These are phyloP conservation scores for Gari tellinella DNA, from an alignment of 2,888 invertebrate species.

Conservation along the genomic window DNA sequence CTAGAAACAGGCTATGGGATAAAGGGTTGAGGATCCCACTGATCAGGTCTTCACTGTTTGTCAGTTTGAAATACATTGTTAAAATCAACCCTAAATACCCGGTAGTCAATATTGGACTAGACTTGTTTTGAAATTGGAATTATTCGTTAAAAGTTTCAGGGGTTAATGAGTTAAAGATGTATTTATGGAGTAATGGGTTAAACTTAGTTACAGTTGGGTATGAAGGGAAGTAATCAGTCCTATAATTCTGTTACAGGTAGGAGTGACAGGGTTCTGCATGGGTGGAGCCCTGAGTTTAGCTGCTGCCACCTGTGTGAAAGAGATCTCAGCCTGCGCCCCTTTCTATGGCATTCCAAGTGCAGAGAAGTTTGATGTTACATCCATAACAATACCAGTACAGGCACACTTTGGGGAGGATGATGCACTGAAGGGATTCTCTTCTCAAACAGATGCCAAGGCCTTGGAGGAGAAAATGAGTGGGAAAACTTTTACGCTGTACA, in stretches of 20 bases:
- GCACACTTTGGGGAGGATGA: constrained; percentile 79
- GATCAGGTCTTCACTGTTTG: too few relatives aligned
- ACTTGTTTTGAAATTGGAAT: too few relatives aligned
- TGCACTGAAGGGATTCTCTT: constrained; percentile 73
- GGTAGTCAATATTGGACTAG: too few relatives aligned
- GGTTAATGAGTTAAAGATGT: too few relatives aligned
- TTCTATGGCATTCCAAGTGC: constrained; percentile 80
- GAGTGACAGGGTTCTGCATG: constrained; percentile 83
- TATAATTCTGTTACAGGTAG: constrained; percentile 65
- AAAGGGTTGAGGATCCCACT: too few relatives aligned
- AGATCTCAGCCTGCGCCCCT: constrained; percentile 77
- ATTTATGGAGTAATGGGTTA: too few relatives aligned
- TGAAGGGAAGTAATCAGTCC: too few relatives aligned
- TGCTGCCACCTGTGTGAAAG: constrained; percentile 68
- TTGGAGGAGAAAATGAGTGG: constrained; percentile 69
- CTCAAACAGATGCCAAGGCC: constrained; percentile 67
- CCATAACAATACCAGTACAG: constrained; percentile 77
- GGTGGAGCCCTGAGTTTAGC: constrained; percentile 80
- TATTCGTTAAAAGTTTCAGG: too few relatives aligned
- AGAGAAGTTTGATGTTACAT: constrained; percentile 71
- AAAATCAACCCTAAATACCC: too few relatives aligned
- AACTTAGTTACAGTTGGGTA: too few relatives aligned
- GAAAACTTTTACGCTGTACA: constrained; percentile 62
- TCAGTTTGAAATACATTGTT: too few relatives aligned
- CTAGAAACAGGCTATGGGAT: too few relatives aligned